A percentile compares a stretch with the other conserved stretches of the same genome.
Evolutionary conservation across 2,797 vertebrate species (phyloP).

Genomic region (Gymnothorax reevesii): DNA sequence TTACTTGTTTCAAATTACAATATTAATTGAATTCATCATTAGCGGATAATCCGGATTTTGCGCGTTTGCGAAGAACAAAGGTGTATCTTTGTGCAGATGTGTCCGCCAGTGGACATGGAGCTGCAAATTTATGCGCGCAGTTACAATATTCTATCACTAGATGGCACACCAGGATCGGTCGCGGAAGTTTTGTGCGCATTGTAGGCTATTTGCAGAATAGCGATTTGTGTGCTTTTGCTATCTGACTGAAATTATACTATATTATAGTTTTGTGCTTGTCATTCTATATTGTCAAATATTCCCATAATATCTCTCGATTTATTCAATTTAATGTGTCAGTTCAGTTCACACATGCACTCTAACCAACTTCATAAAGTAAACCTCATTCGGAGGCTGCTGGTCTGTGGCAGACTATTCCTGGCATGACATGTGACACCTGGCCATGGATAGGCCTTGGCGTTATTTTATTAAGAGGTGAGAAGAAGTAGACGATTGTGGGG

Average conservation of each 20-base stretch:
- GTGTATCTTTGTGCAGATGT: too few relatives aligned
- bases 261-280: slow-evolving; percentile 9
- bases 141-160: too few relatives aligned
- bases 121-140: too few relatives aligned
- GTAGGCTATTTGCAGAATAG: too few relatives aligned
- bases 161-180: too few relatives aligned
- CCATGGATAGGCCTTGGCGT: slow-evolving; percentile 4
- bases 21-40: too few relatives aligned
- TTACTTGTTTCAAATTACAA: too few relatives aligned
- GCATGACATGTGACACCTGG: slow-evolving; percentile 14
- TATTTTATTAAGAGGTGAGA: not conserved
- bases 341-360: not conserved
- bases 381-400: not conserved
- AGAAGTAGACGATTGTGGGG: not conserved
- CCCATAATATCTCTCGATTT: not conserved
- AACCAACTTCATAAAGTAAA: not conserved
- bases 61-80: too few relatives aligned
- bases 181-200: too few relatives aligned
- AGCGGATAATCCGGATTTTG: too few relatives aligned
- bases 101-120: too few relatives aligned
- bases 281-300: slow-evolving; percentile 18
- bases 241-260: slow-evolving; percentile 24
- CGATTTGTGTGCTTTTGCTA: not conserved
- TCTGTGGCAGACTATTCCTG: slow-evolving; percentile 5
- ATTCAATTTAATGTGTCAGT: not conserved